Evolutionary conservation across 2,888 invertebrate genomes (phyloP), one percentile per base, ranked within the genome.

Genomic region (Clunio marinus): DNA sequence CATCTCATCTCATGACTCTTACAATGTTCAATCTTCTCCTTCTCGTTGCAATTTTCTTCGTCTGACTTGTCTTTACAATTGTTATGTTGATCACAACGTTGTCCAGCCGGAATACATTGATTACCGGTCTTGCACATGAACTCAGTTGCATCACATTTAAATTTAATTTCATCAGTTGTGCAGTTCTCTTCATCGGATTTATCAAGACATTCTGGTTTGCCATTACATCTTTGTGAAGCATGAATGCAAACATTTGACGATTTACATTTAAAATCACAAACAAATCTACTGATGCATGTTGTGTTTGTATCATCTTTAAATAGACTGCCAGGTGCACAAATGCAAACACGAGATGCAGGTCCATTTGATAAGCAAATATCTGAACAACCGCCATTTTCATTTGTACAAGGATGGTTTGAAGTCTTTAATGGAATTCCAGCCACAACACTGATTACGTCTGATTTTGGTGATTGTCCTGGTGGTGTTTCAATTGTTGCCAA

Each of bases 301-400:
- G 75, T 78, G 28, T 81, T 82, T 0, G 75, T 73, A 1, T 75
- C 73, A 71, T 80, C 76, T 1, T 75, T 76, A 10, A 88, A 78
- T 1, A 81, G 75, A 75, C 85, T 81, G 0, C 88, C 88, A 0
- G 84, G 76, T 0, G 93, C 89, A 74, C 94, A 94, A 0, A 83
- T 74, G 70, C 85, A 85, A 3, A 76, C 76, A 71, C 78, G 79
- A 0, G 69, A 46, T 24, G 63, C 72, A 57, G 73, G 74, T 0
- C 76, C 75, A 7, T 77, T 75, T 69, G 85, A 82, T 1, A 89
- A 82, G 74, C 93, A 93, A 8, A 91, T 77, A 75, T 91, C 88
- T 1, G 88, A 86, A 73, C 93, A 93, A 1, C 84, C 84, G 41
- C 85, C 86, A 70, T 85, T 85, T 28, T 79, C 78, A 7, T 73